Conservation (phyloP, 2,797 vertebrate species). For the Tarsius wallacei region DNA sequence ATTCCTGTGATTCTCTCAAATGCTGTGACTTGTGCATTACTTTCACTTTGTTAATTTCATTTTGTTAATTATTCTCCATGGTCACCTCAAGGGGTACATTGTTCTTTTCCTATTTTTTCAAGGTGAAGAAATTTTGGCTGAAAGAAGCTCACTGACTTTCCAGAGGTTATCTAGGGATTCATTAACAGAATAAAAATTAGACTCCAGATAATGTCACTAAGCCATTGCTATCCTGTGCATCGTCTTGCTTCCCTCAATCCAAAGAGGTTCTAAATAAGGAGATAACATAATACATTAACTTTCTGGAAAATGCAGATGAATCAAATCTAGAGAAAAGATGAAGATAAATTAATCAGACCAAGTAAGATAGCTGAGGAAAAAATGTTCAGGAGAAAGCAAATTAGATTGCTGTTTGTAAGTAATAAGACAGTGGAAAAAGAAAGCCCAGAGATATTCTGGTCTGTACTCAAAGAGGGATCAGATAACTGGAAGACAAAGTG, state of each 20-base stretch:
- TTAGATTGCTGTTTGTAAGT: slow-evolving; percentile 61
- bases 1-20: slow-evolving; percentile 4
- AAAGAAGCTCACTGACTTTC: slow-evolving; percentile 71
- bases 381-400: slow-evolving; percentile 57
- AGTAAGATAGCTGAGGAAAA: slow-evolving; percentile 57
- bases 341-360: slow-evolving; percentile 74
- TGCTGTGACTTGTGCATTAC: slow-evolving; percentile 24
- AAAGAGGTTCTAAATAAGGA: slow-evolving; percentile 76
- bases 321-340: slow-evolving; percentile 71
- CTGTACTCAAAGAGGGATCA: not conserved
- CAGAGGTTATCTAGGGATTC: slow-evolving; percentile 77
- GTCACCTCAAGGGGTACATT: slow-evolving; percentile 56
- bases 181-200: slow-evolving; percentile 80
- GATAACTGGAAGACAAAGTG: not conserved
- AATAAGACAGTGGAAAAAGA: slow-evolving; percentile 18
- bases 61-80: slow-evolving; percentile 68
- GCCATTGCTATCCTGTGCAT: slow-evolving; percentile 49
- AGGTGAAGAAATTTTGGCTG: slow-evolving; percentile 74
- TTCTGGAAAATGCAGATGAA: slow-evolving; percentile 77
- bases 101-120: slow-evolving; percentile 69
- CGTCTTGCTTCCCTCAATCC: slow-evolving; percentile 52
- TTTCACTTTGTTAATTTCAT: slow-evolving; percentile 74
- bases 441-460: slow-evolving; percentile 14
- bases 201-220: slow-evolving; percentile 72
- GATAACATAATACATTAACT: slow-evolving; percentile 79